Base-by-base conservation (phyloP, 2,113 vertebrate species). In the Cebidichthys violaceus region DNA sequence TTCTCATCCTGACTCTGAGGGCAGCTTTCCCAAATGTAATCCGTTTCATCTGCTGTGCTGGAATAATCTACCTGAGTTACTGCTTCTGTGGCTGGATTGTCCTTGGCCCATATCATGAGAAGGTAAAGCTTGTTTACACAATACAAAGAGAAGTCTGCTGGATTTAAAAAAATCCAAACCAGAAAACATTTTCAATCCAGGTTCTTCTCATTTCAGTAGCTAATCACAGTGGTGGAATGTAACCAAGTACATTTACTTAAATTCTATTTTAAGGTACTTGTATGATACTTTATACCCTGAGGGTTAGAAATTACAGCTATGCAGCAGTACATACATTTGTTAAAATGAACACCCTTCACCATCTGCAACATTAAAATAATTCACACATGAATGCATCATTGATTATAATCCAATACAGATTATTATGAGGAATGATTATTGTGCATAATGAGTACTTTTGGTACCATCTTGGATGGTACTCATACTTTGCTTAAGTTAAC, bases 71-170 rank as follows among this genome's bases (percentile, higher is more conserved):
- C 89, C 90, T 99, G 75, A 97, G 98, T 55, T 99, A 99, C 62
- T 98, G 97, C 82, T 97, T 99, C 86, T 99, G 98, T 54, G 98
- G 98, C 6, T 99, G 98, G 97, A 97, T 99, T 55, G 98, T 99
- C 0, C 93, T 99, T 37, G 98, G 98, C 5, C 98, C 98, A 0
- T 98, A 99, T 87, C 98, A 99, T 0, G 96, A 96, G 14, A 99
- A 99, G 96, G 97, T 95, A 93, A 88, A 20, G 5, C 24, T 13
- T 15, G 4, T 70, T 82, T 54, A 4, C 35, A 50, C 1, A 20
- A 37, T 22, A 35, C 20, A 45, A 24, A 64, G 39, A 37, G 27
- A 57, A 1, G 5, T 22, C 37, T 55, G 11, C 29, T 22, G 17
- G 24, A 39, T 59, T 43, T 35, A 6, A 18, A 10, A 10, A 11